Evolutionary conservation across 2,888 invertebrate genomes (phyloP), one percentile per base, ranked within the genome.

Genomic region (Melanotus villosus): DNA sequence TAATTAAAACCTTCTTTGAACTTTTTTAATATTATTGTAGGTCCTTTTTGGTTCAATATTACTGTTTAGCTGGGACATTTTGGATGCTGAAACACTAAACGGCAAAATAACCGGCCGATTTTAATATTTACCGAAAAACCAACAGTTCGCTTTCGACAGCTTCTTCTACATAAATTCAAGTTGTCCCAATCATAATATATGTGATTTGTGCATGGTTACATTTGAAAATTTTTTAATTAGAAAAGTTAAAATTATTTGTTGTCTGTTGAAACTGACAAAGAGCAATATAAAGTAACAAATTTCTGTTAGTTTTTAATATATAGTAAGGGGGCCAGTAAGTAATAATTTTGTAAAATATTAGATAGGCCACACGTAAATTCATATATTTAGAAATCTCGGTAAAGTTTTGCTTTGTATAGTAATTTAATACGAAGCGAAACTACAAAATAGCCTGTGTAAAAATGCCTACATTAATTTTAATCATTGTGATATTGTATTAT

Each of bases 401-500:
- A 50, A 63, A 9, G 62, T 57, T 64, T 68, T 64, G 64, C 64
- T 68, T 68, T 50, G 57, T 26, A 41, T 43, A 57, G 23, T 47
- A 62, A 21, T 23, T 52, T 59, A 50, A 18, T 58, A 50, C 63
- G 57, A 50, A 58, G 58, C 57, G 57, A 57, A 57, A 57, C 58
- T 30, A 36, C 19, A 16, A 19, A 47, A 47, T 68, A 65, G 69
- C 65, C 65, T 69, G 64, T 69, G 36, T 65, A 65, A 41, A 69
- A 65, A 59, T 56, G 69, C 69, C 69, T 69, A 65, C 43, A 64
- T 68, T 65, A 43, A 59, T 69, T 69, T 69, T 60, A 68, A 69
- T 69, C 52, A 65, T 69, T 69, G 69, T 69, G 69, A 69, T 69
- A 69, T 69, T 69, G 69, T 69, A 69, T 69, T 59, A 65, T 69